Percentiles rank a stretch among this genome's conserved stretches.
These are phyloP conservation scores for Lepisosteus osseus DNA, from an alignment of 2,113 vertebrate species.

Conservation along the genomic window DNA sequence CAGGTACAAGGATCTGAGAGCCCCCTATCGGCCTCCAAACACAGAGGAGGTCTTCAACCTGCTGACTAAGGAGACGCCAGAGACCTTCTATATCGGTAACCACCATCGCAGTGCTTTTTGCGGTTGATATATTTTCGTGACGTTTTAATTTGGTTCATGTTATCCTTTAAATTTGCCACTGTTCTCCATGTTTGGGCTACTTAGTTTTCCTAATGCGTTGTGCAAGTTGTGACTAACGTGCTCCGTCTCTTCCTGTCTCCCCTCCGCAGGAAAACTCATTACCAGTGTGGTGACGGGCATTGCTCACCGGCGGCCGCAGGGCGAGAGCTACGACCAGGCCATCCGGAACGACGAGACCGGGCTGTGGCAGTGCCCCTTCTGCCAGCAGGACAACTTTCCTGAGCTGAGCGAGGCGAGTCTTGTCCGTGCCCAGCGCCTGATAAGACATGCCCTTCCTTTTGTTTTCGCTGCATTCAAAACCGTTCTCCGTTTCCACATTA, in stretches of 20 bases:
- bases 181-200: no score
- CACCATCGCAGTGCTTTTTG: neutral
- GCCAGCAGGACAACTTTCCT: slow-evolving; percentile 97
- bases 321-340: slow-evolving; percentile 96
- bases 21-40: slow-evolving; percentile 86
- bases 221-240: neutral
- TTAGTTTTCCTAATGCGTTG: no score
- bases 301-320: slow-evolving; percentile 91
- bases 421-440: no score
- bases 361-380: slow-evolving; percentile 97
- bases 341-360: slow-evolving; percentile 92
- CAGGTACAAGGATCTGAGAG: slow-evolving; percentile 94
- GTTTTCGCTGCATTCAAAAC: no score
- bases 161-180: no score
- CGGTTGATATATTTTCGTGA: no score
- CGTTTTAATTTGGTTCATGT: no score
- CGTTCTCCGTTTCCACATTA: no score
- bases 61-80: slow-evolving; percentile 97
- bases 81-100: slow-evolving; percentile 96
- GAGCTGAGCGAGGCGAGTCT: slow-evolving; percentile 89
- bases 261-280: slow-evolving; percentile 84
- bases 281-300: slow-evolving; percentile 93
- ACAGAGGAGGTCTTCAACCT: slow-evolving; percentile 96
- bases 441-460: no score
- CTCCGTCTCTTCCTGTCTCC: neutral